Base-by-base conservation (phyloP, 2,888 invertebrate species). In the Eremobia ochroleuca region DNA sequence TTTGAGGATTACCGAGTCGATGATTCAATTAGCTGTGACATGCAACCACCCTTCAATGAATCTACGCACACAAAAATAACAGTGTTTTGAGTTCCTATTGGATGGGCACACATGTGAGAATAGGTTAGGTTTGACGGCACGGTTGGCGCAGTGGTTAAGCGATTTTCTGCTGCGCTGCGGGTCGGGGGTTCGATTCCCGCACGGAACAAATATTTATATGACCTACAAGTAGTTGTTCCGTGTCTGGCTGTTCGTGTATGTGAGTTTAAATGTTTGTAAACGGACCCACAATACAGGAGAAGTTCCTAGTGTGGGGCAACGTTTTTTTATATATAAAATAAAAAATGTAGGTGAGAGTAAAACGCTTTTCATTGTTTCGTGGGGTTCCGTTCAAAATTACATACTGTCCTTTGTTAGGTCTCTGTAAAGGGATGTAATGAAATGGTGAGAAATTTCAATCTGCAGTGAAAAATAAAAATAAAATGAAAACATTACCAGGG, bases 1-100 rank as follows among this genome's bases (percentile, higher is more conserved):
- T 79, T 77, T 79, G 61, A 85, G 81, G 85, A 88, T 88, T 87
- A 88, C 69, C 4, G 64, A 75, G 71, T 40, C 62, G 73, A 83
- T 81, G 87, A 81, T 85, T 87, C 83, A 83, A 87, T 87, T 81
- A 83, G 70, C 68, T 65, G 58, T 64, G 64, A 77, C 83, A 76
- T 79, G 85, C 81, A 77, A 85, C 43, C 62, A 61, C 43, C 55
- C 78, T 72, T 69, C 40, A 64, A 46, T 64, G 43, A 73, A 70
- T 77, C 62, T 58, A 77, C 31, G 25, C 61, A 77, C 67, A 62
- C 52, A 43, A 73, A 62, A 61, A 58, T 55, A 25, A 52, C 62
- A 37, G 21, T 31, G 37, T 37, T 66, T 66, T 15, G 6, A 31
- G 21, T 66, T 52, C 49, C 49, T 49, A 31, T 49, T 68, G 31